Base-by-base conservation (phyloP, 2,113 vertebrate species). In the Rhizomys pruinosus region DNA sequence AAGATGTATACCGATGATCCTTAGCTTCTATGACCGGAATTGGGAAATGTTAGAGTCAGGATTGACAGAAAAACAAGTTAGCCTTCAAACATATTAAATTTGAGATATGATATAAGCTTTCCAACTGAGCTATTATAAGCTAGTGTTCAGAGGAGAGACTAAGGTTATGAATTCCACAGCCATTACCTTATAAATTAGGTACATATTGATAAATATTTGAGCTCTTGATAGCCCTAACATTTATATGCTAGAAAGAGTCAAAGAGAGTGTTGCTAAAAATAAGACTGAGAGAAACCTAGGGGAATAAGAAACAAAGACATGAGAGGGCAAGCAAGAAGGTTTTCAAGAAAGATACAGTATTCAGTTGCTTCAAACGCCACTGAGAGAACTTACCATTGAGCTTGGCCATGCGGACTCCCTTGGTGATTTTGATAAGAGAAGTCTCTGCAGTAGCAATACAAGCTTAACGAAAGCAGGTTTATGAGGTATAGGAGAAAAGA, bases 41-140 rank as follows among this genome's bases (percentile, higher is more conserved):
- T 66, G 39, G 68, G 25, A 61, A 85, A 69, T 81, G 61, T 32
- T 81, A 73, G n/a, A 86, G 78, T 15, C 7, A 69, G 29, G 11
- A 39, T 95, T 86, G n/a, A 92, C n/a, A 79, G 44, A 68, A 90
- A 94, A 93, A 39, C 39, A 90, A 55, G 61, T 93, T 88, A 88
- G 8, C 61, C 85, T 84, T 72, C 71, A 44, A 92, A 72, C 22
- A 77, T 5, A 55, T 12, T 57, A 39, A 61, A 68, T 92, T 34
- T 78, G 63, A 77, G 72, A 63, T 59, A 59, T 29, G 2, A n/a
- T 39, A 47, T 81, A 87, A 82, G 25, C 34, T 82, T 81, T 85
- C 47, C 37, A 44, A 72, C 25, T 76, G 32, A 84, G 8, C 47
- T 23, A 63, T 44, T 78, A 84, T 10, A 78, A 0, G 32, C 2